Evolutionary conservation across 2,888 invertebrate species (phyloP), one percentile per base, ranked within the genome.

Genomic region (Pseudanteris insignis): DNA sequence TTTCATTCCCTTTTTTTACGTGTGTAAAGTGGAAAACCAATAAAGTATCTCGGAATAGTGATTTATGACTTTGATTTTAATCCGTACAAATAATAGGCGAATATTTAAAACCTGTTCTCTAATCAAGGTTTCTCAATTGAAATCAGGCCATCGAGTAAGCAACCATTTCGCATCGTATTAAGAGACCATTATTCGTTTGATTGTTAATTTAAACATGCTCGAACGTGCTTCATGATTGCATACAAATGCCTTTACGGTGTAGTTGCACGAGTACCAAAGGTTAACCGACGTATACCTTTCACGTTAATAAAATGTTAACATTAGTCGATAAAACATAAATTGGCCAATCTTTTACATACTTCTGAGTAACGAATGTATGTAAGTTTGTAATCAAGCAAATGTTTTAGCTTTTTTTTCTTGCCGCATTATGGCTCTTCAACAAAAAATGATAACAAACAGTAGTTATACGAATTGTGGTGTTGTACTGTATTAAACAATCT

Each of bases 1-100:
- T n/a, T n/a, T n/a, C n/a, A n/a, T n/a, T n/a, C n/a, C n/a, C n/a
- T n/a, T n/a, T n/a, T n/a, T n/a, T n/a, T n/a, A n/a, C n/a, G n/a
- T n/a, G n/a, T n/a, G n/a, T n/a, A n/a, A n/a, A n/a, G n/a, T n/a
- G n/a, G 38, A 46, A 38, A 58, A 48, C 48, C 47, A 50, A 54
- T 48, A 32, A 29, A 36, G 47, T 63, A 50, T 40, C 32, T 54
- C 18, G 47, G 54, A 51, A 63, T 41, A 51, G 41, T 63, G 37
- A 63, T 50, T 59, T 32, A 59, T 55, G 50, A 53, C 57, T 59
- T 34, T 55, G 59, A 59, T 63, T 54, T 50, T 58, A 63, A 50
- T 41, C 63, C 54, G 50, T 48, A 63, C 48, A 58, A 54, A 40
- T 44, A 59, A 63, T 50, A 59, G 51, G 54, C 41, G 55, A 51